Base-by-base conservation (phyloP, 2,888 invertebrate genomes). In the Melieria omissa region DNA sequence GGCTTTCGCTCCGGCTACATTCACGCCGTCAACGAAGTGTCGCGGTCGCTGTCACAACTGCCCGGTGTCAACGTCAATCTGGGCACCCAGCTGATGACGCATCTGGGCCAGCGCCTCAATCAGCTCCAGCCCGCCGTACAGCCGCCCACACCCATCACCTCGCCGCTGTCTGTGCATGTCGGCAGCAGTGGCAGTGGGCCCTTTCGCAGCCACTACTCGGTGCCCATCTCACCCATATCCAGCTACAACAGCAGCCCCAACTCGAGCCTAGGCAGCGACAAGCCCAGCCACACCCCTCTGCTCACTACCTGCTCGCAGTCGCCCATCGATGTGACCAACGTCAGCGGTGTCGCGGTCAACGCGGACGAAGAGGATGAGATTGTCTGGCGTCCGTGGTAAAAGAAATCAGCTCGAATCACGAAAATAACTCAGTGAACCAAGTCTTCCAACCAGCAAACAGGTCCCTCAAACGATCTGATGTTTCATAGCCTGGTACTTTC, bases 71-170 rank as follows among this genome's bases (percentile, higher is more conserved):
- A 96, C 86, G 93, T 95, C 78, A 91, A 92, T 83, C 89, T 96
- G 76, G 95, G 96, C 70, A 95, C 95, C 47, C 93, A 94, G 83
- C 88, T 96, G 81, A 95, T 96, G 95, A 94, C 95, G 69, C 96
- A 96, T 87, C 90, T 96, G 76, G 95, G 95, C 5, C 93, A 95
- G 87, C 90, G 93, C 64, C 89, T 96, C 77, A 95, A 95, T 76
- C 86, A 86, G 73, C 55, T 86, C 58, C 86, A 86, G 75, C 86
- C 86, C 0, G 80, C 84, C 0, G 78, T 78, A 0, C 85, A 85
- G 71, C 80, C 83, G 44, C 73, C 78, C 9, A 73, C 84, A 4
- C 83, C 86, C 5, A 74, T 86, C 4, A 85, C 80, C 7, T 79
- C 84, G 0, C 85, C 86, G 0, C 77, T 85, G 16, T 80, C 85